Evolutionary conservation across 2,888 invertebrate species (phyloP), one percentile per base, ranked within the genome.

Genomic region (Onthophagus sagittarius): DNA sequence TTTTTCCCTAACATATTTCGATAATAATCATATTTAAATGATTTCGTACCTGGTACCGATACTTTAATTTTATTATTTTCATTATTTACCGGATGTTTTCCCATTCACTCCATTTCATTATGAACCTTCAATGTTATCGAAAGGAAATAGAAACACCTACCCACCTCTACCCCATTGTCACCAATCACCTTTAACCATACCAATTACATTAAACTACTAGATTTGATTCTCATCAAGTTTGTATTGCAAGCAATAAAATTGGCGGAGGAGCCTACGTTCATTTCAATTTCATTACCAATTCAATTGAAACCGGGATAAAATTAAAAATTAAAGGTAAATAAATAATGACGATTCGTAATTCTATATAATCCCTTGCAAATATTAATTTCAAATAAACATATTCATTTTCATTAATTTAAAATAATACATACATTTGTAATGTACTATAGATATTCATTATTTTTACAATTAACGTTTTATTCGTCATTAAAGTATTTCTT

Each of bases 11-110:
- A 72, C 69, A 70, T 70, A 70, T 70, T 69, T 63, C 63, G 23
- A 72, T 70, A 63, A 72, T 72, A 72, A 72, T 72, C 32, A 69
- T 72, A 72, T 72, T 72, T 72, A 72, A 72, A 62, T 39, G 53
- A 53, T 11, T 4, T 2, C 39, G 39, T 53, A 53, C 39, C 39
- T 53, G 39, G 39, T 11, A 53, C 39, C 39, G 39, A 9, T 9
- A 53, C 39, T 53, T 53, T 53, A 2, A 53, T 53, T 53, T 11
- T 11, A 53, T 53, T 53, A 53, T 53, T 53, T 53, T 7, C 39
- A 53, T 53, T 53, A 53, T 53, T 53, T 53, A 53, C 39, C 39
- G 39, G 39, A 53, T 53, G 39, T 53, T 53, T 53, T 53, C 39
- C 39, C 39, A 53, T 53, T 53, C 1, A 23, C 39, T 53, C 39